phyloP scores from a whole-genome alignment of 2,797 vertebrate species.

The Euthynnus affinis region DNA sequence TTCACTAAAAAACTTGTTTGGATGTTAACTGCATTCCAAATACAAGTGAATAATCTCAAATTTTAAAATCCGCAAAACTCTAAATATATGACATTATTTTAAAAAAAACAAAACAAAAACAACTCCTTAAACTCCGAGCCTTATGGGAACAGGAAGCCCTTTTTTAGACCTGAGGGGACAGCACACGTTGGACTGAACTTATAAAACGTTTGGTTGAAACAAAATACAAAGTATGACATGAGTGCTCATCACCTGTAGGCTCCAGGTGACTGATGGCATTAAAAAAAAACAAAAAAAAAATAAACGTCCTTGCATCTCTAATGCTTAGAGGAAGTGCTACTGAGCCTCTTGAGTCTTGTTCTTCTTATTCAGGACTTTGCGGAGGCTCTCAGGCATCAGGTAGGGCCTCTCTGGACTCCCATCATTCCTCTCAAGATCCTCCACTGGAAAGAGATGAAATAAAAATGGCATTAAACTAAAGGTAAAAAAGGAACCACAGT shows the following conservation, averaged over 20 bases:
- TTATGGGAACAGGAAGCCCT: slow-evolving; percentile 6
- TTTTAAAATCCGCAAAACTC: not conserved
- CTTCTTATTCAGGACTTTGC: slow-evolving; percentile 92
- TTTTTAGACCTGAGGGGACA: not conserved
- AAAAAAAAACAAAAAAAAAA: not conserved
- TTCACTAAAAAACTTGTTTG: not conserved
- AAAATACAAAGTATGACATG: slow-evolving; percentile 11
- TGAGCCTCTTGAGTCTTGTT: slow-evolving; percentile 79
- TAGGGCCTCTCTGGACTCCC: slow-evolving; percentile 91
- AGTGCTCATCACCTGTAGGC: slow-evolving; percentile 32
- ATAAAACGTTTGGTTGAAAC: slow-evolving; percentile 13
- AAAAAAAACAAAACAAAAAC: not conserved
- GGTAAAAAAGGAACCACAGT: not conserved
- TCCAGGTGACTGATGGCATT: slow-evolving; percentile 9
- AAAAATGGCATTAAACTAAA: not conserved
- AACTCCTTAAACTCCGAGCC: not conserved
- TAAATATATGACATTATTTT: not conserved
- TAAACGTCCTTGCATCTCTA: not conserved
- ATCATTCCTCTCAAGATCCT: slow-evolving; percentile 94
- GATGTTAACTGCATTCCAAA: slow-evolving; percentile 1
- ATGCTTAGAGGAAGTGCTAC: slow-evolving; percentile 20
- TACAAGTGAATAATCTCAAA: not conserved
- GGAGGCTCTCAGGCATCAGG: slow-evolving; percentile 92
- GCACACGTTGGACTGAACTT: not conserved
- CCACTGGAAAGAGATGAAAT: slow-evolving; percentile 86